Evolutionary conservation across 2,113 vertebrate species (phyloP), one percentile per base, ranked within the genome.

Genomic region (Gambusia holbrooki): DNA sequence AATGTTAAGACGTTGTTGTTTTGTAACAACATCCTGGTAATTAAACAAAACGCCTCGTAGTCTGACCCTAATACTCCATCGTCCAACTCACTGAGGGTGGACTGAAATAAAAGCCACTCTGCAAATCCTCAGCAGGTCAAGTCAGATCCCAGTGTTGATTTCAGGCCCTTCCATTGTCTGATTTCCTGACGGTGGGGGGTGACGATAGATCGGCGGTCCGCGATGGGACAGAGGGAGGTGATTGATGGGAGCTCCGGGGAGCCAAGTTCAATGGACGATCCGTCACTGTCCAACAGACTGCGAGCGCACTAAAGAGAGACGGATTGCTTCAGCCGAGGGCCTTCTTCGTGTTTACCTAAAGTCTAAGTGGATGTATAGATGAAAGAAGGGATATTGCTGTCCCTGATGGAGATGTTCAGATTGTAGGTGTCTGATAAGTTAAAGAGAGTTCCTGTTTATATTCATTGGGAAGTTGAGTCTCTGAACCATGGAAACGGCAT

Each of bases 181-280:
- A 66, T 80, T 71, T 71, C 65, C 37, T 25, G 74, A 28, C 30
- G 64, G 69, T 68, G 79, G 84, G 84, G 76, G 77, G 74, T 60
- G 87, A 72, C 69, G 80, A 85, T 78, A 78, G 80, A 74, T 51
- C 69, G 62, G 69, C 15, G 2, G 73, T 61, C 71, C 81, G 76
- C 29, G 61, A 51, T 77, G 70, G 79, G 83, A 80, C 77, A 28
- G 79, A 33, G 79, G 76, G 71, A 66, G 51, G 62, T 88, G 92
- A 92, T 91, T 86, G 92, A 92, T 93, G 83, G 79, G 63, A n/a
- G 51, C 72, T 71, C 42, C 28, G 1, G 80, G 17, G 15, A 84
- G 68, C 81, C 92, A 93, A 91, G 91, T 93, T 92, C 90, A 90
- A 89, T 60, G 74, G 30, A 45, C 48, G 14, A 91, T 90, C 89